These are phyloP conservation scores for Scomber japonicus DNA, from an alignment of 2,113 vertebrate genomes.

Conservation along the genomic window DNA sequence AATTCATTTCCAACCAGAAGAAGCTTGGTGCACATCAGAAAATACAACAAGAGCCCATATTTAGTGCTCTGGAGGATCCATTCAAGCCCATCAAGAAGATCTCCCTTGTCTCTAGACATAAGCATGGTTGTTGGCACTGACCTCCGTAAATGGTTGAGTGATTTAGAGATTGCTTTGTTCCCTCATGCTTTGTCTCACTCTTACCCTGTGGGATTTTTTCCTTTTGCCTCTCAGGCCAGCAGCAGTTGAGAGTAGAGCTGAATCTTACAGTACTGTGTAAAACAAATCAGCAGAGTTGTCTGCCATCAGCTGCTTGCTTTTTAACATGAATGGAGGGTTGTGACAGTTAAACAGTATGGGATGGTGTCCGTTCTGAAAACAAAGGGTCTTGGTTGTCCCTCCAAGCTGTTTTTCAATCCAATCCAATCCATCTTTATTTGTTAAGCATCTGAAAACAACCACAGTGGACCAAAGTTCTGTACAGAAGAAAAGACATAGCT, in stretches of 20 bases:
- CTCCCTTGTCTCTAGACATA: constrained; percentile 23
- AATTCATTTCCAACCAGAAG: background rate
- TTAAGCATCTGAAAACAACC: too few species aligned
- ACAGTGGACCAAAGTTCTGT: too few species aligned
- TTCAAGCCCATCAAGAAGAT: constrained; percentile 11
- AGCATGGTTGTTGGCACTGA: constrained; percentile 11
- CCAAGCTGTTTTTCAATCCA: background rate
- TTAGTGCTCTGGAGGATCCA: background rate
- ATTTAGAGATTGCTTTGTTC: constrained; percentile 13
- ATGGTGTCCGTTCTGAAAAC: background rate
- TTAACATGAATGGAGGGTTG: background rate
- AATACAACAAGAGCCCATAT: background rate
- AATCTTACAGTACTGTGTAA: background rate
- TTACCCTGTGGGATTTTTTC: constrained; percentile 14
- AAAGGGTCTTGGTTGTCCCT: background rate
- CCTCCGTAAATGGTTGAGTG: constrained; percentile 8
- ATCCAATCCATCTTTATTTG: too few species aligned
- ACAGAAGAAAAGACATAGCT: too few species aligned
- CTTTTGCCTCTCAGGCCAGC: background rate
- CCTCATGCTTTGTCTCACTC: background rate
- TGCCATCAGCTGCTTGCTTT: background rate
- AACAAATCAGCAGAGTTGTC: background rate
- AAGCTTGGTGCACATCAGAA: background rate
- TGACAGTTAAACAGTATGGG: background rate
- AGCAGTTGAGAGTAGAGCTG: background rate